Conservation (phyloP, 23 tunicate genomes). For the Diplosoma virens region DNA sequence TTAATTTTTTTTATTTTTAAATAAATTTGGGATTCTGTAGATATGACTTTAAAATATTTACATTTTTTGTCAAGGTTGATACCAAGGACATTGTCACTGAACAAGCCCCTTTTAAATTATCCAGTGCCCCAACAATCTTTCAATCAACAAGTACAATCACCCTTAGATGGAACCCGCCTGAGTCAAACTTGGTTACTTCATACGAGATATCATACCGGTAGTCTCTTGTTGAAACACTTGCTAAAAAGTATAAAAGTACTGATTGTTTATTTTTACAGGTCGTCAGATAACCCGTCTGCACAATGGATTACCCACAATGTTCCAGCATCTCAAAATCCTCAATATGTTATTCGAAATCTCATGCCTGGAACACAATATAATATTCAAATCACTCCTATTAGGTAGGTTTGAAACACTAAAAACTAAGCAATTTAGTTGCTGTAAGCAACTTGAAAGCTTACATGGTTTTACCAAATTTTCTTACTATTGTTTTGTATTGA, state of each 20-base stretch:
- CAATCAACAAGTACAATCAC: constrained; percentile 17
- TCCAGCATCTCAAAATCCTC: constrained; percentile 24
- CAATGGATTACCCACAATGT: constrained; percentile 22
- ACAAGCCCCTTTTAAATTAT: constrained; percentile 19
- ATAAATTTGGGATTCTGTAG: too few relatives aligned
- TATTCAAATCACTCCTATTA: constrained; percentile 41
- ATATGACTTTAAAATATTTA: background rate
- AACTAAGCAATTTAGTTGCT: too few relatives aligned
- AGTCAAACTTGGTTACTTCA: constrained; percentile 1
- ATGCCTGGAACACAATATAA: constrained; percentile 40
- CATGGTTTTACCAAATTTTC: too few relatives aligned
- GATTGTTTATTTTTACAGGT: too few relatives aligned
- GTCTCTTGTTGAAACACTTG: too few relatives aligned
- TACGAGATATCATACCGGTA: constrained; percentile 52
- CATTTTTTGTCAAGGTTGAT: constrained; percentile 5
- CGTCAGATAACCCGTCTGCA: background rate
- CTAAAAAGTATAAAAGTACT: too few relatives aligned
- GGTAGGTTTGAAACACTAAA: constrained; percentile 23
- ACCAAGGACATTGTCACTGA: constrained; percentile 27
- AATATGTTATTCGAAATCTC: constrained; percentile 5
- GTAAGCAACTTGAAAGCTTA: too few relatives aligned
- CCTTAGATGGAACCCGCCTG: constrained; percentile 29
- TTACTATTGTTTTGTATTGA: too few relatives aligned
- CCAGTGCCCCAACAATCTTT: background rate
- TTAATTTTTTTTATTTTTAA: too few relatives aligned